Base-by-base conservation (phyloP, 2,888 invertebrate species). In the Pristionchus arcanus region DNA sequence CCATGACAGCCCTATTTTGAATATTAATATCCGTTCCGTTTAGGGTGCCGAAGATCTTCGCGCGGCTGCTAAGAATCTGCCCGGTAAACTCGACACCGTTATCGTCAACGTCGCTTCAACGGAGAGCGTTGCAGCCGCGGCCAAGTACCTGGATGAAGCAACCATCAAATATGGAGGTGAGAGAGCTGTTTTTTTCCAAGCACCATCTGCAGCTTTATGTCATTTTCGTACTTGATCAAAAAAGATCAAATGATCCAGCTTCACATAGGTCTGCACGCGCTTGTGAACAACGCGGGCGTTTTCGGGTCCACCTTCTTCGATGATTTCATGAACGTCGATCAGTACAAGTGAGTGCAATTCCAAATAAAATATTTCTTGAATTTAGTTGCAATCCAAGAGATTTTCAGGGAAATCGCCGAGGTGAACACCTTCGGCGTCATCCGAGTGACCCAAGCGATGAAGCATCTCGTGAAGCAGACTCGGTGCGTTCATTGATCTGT, bases 391-490 rank as follows among this genome's bases (percentile, higher is more conserved):
- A n/a, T n/a, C n/a, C n/a, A n/a, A n/a, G n/a, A n/a, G n/a, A n/a
- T n/a, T n/a, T n/a, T 16, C 55, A 55, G 55, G 55, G 63, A 68
- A 1, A 84, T 87, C 19, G 90, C 90, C n/a, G 90, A 92, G 59
- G 92, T 93, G 55, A 96, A 96, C 91, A 90, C 95, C 7, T 94
- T 94, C 89, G 96, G 96, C 9, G 93, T 95, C 11, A 94, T 95
- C 15, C 91, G 93, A 77, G 92, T 93, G 5, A 94, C 94, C 19
- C 92, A 94, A 63, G 91, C 92, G 25, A 90, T 94, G 85, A 93
- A 93, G 85, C 91, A 92, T 74, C 90, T 94, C n/a, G 77, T 94
- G 89, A 94, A 94, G 90, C 91, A 90, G 81, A 91, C 92, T 3
- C 91, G 90, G 94, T 94, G 68, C 87, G 28, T 34, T 34, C 4